Evolutionary conservation across 2,113 vertebrate genomes (phyloP).

Genomic region (Perca schrenkii): DNA sequence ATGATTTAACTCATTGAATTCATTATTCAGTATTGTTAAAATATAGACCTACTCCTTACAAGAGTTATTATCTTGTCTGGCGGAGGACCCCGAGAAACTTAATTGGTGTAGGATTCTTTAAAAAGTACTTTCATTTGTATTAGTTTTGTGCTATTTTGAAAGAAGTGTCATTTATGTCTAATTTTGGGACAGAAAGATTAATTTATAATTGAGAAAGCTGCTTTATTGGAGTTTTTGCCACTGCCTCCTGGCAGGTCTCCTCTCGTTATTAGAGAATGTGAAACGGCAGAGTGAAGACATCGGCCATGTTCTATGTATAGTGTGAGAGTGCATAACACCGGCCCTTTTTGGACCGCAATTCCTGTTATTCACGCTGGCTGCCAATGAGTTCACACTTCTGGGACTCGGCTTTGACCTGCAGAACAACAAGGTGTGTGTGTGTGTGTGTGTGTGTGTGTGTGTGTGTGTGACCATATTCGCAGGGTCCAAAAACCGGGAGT

Average conservation of each 20-base stretch:
- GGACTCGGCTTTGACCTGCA: conserved; percentile 43
- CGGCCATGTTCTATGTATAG: conserved; percentile 48
- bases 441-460: conserved; percentile 9
- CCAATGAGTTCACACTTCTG: conserved; percentile 49
- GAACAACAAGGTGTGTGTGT: conserved; percentile 40
- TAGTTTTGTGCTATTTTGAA: conserved; percentile 13
- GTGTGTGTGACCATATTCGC: background rate
- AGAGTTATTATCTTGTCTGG: conserved; percentile 24
- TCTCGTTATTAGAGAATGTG: conserved; percentile 7
- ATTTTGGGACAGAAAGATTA: conserved; percentile 15
- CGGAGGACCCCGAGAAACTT: conserved; percentile 7
- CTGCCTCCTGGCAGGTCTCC: background rate
- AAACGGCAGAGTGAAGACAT: conserved; percentile 18
- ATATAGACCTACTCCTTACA: conserved; percentile 22
- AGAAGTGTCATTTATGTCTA: conserved; percentile 15
- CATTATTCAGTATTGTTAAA: conserved; percentile 45
- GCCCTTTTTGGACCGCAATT: conserved; percentile 54
- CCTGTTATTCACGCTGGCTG: conserved; percentile 56
- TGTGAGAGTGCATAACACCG: conserved; percentile 10
- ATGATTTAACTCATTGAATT: conserved; percentile 53
- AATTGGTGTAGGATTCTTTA: conserved; percentile 12
- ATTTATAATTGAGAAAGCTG: conserved; percentile 22
- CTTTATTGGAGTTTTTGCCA: background rate
- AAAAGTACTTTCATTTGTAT: conserved; percentile 36
- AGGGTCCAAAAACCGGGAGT: no score